Conservation (phyloP, 1,140 invertebrate genomes). For the Drosophila elegans region DNA sequence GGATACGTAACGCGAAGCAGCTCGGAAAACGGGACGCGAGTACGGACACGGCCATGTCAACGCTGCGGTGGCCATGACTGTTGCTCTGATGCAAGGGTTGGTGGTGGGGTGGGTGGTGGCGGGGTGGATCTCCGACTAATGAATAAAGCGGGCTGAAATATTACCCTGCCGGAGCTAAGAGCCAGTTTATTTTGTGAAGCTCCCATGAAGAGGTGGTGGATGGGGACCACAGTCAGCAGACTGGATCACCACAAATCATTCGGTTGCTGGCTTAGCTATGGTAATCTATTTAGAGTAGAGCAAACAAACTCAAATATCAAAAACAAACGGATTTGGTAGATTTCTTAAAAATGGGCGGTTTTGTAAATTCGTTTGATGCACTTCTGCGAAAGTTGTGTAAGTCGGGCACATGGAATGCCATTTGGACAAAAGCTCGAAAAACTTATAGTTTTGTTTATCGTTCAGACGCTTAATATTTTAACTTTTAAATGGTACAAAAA, state of each 20-base stretch:
- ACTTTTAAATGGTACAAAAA: too few species aligned
- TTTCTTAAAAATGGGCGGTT: too few species aligned
- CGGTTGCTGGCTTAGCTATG: too few species aligned
- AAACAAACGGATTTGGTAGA: too few species aligned
- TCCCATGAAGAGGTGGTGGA: slow-evolving; percentile 1
- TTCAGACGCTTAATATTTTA: too few species aligned
- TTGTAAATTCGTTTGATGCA: too few species aligned
- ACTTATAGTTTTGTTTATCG: too few species aligned
- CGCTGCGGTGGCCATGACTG: slow-evolving; percentile 63
- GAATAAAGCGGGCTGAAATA: slow-evolving; percentile 70
- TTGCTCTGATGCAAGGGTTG: slow-evolving; percentile 13
- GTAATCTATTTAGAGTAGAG: neutral
- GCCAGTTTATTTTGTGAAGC: slow-evolving; percentile 27
- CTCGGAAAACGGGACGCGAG: slow-evolving; percentile 6
- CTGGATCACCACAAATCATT: slow-evolving; percentile 42
- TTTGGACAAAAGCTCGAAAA: too few species aligned
- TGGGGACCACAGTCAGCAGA: slow-evolving; percentile 10
- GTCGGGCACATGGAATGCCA: too few species aligned
- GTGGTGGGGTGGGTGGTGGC: too few species aligned
- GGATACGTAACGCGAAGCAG: slow-evolving; percentile 39
- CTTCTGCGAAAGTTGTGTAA: too few species aligned
- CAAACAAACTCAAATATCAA: neutral
- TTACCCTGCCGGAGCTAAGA: slow-evolving; percentile 24
- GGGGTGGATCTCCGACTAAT: slow-evolving; percentile 44
- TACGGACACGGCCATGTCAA: slow-evolving; percentile 64